Evolutionary conservation across 2,797 vertebrate genomes (phyloP), one percentile per base, ranked within the genome.

Genomic region (Discoglossus pictus): DNA sequence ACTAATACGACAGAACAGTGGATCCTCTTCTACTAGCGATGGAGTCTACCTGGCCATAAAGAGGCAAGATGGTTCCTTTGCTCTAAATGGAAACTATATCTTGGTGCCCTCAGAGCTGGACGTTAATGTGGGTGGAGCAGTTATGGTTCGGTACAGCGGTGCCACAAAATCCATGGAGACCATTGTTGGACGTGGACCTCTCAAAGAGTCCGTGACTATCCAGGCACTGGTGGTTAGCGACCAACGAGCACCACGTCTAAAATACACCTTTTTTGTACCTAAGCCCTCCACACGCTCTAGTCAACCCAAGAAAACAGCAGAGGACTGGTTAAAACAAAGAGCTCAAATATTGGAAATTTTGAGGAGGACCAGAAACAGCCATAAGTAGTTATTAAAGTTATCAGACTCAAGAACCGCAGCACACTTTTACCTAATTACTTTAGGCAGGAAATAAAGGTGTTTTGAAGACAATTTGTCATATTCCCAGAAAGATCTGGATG

Each of bases 221-320:
- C 85, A 88, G 68, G 86, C 78, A 0, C 65, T 88, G 65, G 79
- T 84, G 25, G 83, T 83, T 8, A 76, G 77, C 0, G 66, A 82
- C 43, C 68, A 40, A 17, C 64, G 44, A 18, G 69, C 74, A 0
- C 68, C 74, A 0, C 81, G 84, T 1, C 47, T 89, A 12, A 79
- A 78, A 0, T 87, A 82, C 75, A 87, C 86, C 47, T 89, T 86
- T 74, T 89, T 87, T 0, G 40, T 75, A 31, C 85, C 86, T 0
- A 73, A 73, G 18, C 62, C 56, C 2, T 20, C 63, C 12, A 39
- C 27, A 2, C 55, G 34, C 13, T 71, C 75, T 0, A 9, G 10
- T 7, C 73, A 73, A 10, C 21, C 76, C 1, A 61, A 8, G 5
- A 47, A 47, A 0, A 1, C 65, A 0, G 7, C 6, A 0, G 78